Percentiles rank a stretch among this genome's conserved stretches.
Conservation (phyloP, 2,797 vertebrate species). For the Labroides dimidiatus region DNA sequence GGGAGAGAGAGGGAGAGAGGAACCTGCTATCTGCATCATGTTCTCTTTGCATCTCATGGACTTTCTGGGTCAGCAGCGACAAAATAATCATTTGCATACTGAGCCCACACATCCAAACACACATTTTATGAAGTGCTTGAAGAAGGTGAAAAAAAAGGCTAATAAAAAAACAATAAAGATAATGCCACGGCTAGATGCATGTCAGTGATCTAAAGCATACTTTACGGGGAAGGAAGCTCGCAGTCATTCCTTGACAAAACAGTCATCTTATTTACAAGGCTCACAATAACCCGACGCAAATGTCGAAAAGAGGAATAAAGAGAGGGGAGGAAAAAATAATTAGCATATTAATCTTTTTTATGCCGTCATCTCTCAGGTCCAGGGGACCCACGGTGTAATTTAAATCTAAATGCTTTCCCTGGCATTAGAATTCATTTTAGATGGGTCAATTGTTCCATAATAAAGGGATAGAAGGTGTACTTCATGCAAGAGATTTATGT, state of each 20-base stretch:
- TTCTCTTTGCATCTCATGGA: conserved; percentile 70
- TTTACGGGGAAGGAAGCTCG: conserved; percentile 84
- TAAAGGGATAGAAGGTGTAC: conserved; percentile 99
- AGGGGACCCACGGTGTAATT: conserved; percentile 98
- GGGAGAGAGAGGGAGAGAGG: conserved; percentile 15
- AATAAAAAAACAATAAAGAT: conserved; percentile 94
- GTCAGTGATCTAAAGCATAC: conserved; percentile 92
- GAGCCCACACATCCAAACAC: conserved; percentile 67
- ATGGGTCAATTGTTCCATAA: conserved; percentile 99
- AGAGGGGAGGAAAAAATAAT: conserved; percentile 93
- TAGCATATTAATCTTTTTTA: conserved; percentile 99
- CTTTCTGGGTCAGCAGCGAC: conserved; percentile 76
- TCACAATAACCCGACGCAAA: conserved; percentile 98
- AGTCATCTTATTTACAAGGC: conserved; percentile 99
- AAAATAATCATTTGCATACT: conserved; percentile 77
- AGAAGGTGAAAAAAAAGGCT: conserved; percentile 71
- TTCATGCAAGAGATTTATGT: conserved; percentile 99
- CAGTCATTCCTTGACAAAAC: conserved; percentile 98
- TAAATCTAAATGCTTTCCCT: conserved; percentile 99
- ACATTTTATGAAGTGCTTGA: conserved; percentile 78
- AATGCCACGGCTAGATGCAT: conserved; percentile 93
- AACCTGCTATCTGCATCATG: conserved; percentile 45
- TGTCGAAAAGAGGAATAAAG: conserved; percentile 97
- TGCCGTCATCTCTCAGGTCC: conserved; percentile 99
- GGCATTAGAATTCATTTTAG: conserved; percentile 99